Evolutionary conservation across 1,140 invertebrate genomes (phyloP), one percentile per base, ranked within the genome.

Genomic region (Heterodera carotae): DNA sequence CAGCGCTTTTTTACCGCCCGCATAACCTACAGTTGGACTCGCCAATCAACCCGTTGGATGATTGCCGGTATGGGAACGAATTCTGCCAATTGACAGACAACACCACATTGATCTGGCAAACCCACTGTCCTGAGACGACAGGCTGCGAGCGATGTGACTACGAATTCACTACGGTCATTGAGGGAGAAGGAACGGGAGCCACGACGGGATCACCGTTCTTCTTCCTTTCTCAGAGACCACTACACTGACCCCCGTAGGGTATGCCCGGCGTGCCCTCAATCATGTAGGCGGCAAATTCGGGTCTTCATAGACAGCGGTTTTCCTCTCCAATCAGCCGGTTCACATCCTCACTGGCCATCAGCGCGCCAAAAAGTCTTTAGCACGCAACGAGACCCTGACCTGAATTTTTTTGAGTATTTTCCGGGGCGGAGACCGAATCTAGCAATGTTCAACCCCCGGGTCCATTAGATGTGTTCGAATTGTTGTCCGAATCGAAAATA

Each of bases 271-370:
- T 99, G n/a, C 97, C 97, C 90, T 99, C 97, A 67, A 99, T 91
- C 96, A 99, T 98, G 85, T 99, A 99, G 67, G 93, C 92, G 34
- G 94, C 96, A 91, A 97, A 99, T 90, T 99, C 97, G 25, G 96
- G 97, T 69, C 94, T 91, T 97, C 97, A 99, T 25, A 96, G 88
- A 4, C 93, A 95, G 10, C 74, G 43, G 67, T 86, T 85, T 22
- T 88, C 84, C 8, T 78, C 94, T 92, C 92, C 89, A 79, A 94
- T 93, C 90, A 94, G 91, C 74, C 91, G 90, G 33, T 89, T 87
- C 88, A 96, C 93, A 87, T 93, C 93, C 90, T 96, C 92, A 67
- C 85, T 84, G 76, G 90, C 93, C 76, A 89, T 86, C 6, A 98
- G 90, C 81, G 91, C 89, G 27, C 89, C 8, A 99, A 89, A 31